Conservation (phyloP, 2,797 vertebrate species). For the Coilia nasus region DNA sequence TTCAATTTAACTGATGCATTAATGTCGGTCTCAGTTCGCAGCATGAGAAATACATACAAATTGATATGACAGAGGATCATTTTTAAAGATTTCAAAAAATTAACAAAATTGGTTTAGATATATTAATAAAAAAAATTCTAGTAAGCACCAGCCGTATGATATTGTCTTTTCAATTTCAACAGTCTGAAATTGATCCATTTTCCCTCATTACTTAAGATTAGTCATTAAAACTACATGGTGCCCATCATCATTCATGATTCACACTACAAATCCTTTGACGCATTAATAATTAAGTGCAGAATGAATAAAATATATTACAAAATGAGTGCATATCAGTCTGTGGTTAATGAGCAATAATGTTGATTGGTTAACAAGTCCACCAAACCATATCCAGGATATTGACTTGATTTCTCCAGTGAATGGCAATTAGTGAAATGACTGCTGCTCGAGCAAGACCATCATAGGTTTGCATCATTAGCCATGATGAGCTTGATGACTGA, state of each 20-base stretch:
- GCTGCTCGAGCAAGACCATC: conserved; percentile 12
- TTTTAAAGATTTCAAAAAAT: background rate
- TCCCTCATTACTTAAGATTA: background rate
- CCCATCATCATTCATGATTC: background rate
- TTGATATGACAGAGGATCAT: background rate
- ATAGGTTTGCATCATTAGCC: conserved; percentile 18
- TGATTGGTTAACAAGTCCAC: conserved; percentile 28
- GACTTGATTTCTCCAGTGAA: conserved; percentile 30
- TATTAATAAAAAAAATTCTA: background rate
- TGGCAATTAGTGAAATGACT: background rate
- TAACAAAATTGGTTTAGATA: background rate
- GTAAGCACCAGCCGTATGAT: background rate
- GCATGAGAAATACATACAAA: background rate
- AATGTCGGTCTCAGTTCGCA: background rate
- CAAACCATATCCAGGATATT: conserved; percentile 31
- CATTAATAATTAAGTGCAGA: conserved; percentile 19
- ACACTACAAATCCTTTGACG: background rate
- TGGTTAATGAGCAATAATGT: conserved; percentile 35
- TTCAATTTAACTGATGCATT: background rate
- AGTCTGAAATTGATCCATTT: background rate
- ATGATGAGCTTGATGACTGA: conserved; percentile 27
- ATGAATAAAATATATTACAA: conserved; percentile 30
- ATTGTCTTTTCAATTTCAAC: background rate
- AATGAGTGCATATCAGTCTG: conserved; percentile 7
- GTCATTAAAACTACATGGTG: conserved; percentile 15